Evolutionary conservation across 2,797 vertebrate species (phyloP).

Genomic region (Sternotherus odoratus): DNA sequence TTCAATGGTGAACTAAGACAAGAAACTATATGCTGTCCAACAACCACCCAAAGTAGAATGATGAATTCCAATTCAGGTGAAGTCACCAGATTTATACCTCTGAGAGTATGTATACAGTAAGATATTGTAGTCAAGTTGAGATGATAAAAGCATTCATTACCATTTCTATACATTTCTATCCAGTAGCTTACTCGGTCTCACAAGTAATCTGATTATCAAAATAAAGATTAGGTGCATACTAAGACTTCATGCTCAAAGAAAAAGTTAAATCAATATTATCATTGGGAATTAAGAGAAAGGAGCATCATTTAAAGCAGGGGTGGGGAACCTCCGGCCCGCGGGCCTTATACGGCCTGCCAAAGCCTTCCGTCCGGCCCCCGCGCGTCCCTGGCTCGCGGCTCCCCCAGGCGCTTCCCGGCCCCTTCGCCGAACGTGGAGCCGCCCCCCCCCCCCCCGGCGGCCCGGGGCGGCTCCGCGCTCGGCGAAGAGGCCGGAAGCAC

Average conservation of each 20-base stretch:
- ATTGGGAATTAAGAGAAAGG: neutral
- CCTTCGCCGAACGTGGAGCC: no score
- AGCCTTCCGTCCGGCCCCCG: no score
- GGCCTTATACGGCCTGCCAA: no score
- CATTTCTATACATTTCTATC: neutral
- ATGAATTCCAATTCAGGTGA: neutral
- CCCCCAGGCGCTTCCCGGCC: no score
- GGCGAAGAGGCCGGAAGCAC: no score
- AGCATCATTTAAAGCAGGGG: neutral
- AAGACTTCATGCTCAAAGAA: neutral
- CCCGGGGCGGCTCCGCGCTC: no score
- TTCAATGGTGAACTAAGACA: neutral
- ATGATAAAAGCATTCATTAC: neutral
- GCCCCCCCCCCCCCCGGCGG: no score
- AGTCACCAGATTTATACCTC: neutral
- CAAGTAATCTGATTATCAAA: neutral
- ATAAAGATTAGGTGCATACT: neutral
- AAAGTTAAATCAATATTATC: neutral
- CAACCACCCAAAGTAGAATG: neutral
- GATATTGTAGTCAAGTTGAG: neutral
- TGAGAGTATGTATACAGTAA: neutral
- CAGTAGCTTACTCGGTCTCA: neutral
- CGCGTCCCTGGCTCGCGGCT: no score
- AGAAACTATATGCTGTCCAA: neutral
- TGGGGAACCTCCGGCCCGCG: no score